Evolutionary conservation across 2,888 invertebrate genomes (phyloP).

Genomic region (Heliconius hortense): DNA sequence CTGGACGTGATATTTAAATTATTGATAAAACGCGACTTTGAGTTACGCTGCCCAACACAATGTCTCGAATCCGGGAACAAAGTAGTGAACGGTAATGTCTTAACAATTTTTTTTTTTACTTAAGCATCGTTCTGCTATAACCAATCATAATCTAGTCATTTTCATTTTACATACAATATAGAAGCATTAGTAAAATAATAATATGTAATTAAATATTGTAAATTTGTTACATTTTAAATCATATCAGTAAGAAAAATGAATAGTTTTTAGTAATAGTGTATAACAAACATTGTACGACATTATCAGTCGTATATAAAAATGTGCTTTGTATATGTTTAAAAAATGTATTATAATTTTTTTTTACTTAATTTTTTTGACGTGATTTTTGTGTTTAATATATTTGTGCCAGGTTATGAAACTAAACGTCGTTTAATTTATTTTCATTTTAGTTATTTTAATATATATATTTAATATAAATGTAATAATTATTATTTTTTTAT

Average conservation of each 20-base stretch:
- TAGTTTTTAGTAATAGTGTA: conserved; percentile 33
- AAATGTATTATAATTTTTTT: background rate
- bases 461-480: too few species aligned
- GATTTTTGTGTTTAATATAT: too few species aligned
- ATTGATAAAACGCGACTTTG: background rate
- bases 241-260: conserved; percentile 37
- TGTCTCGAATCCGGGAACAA: background rate
- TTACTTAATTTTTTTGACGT: too few species aligned
- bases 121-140: background rate
- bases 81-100: background rate
- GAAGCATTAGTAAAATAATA: conserved; percentile 2
- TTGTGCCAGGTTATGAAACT: too few species aligned
- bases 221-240: conserved; percentile 34
- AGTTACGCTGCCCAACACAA: background rate
- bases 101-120: background rate
- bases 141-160: conserved; percentile 8
- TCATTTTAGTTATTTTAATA: too few species aligned
- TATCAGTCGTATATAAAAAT: background rate
- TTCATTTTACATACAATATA: conserved; percentile 9
- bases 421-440: too few species aligned
- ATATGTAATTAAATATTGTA: background rate
- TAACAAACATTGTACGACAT: conserved; percentile 26
- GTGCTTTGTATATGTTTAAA: conserved; percentile 4
- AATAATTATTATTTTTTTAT: background rate
- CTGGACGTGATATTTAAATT: background rate